Conservation (phyloP, 2,888 invertebrate species). For the Electrophaes corylata region DNA sequence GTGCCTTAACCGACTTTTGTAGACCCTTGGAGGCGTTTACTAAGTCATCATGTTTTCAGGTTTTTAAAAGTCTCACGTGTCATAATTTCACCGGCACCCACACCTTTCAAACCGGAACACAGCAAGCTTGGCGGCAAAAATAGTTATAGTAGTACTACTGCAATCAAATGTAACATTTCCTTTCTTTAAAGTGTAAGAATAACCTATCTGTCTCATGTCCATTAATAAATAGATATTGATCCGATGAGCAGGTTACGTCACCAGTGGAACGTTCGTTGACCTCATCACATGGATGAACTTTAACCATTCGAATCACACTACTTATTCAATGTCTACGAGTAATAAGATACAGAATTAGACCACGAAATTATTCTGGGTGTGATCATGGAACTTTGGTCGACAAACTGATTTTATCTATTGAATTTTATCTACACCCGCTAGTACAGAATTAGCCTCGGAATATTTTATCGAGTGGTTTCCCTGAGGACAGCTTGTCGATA, state of each 20-base stretch:
- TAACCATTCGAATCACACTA: slow-evolving; percentile 17
- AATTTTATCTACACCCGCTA: too few species aligned
- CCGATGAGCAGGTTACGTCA: slow-evolving; percentile 25
- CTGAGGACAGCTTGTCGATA: too few species aligned
- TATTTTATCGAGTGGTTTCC: too few species aligned
- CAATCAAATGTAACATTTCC: neutral
- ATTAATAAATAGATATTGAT: slow-evolving; percentile 30
- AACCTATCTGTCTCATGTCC: neutral
- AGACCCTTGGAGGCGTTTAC: neutral
- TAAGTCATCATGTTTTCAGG: too few species aligned
- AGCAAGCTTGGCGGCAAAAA: too few species aligned
- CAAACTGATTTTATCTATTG: too few species aligned
- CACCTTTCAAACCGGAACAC: too few species aligned
- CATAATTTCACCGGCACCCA: too few species aligned
- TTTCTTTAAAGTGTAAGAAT: neutral
- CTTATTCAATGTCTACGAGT: slow-evolving; percentile 9
- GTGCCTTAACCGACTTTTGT: slow-evolving; percentile 8
- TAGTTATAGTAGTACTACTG: too few species aligned
- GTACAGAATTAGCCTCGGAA: too few species aligned
- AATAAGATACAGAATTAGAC: slow-evolving; percentile 13
- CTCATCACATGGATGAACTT: slow-evolving; percentile 26
- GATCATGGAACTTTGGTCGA: too few species aligned
- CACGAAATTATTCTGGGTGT: slow-evolving; percentile 11
- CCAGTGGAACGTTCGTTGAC: slow-evolving; percentile 32
- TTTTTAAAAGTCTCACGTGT: too few species aligned